A percentile compares a stretch with the other conserved stretches of the same genome.
Evolutionary conservation across 2,888 invertebrate species (phyloP).

Genomic region (Ophioninae sp.): DNA sequence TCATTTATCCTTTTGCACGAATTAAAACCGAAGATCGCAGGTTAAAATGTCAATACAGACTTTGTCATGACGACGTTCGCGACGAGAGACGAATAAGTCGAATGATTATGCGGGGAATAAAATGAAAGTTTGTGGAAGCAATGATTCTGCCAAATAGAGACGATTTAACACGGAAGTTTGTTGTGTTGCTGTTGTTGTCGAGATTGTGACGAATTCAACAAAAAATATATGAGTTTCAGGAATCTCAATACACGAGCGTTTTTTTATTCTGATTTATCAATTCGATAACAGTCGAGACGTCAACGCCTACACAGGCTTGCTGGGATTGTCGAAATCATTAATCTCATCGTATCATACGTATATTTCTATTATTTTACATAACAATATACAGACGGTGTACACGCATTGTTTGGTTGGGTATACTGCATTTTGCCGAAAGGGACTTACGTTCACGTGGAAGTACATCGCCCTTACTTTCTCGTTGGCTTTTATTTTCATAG

Average conservation of each 20-base stretch:
- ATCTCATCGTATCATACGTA: constrained; percentile 59
- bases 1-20: constrained; percentile 46
- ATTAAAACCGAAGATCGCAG: constrained; percentile 6
- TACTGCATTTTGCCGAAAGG: constrained; percentile 18
- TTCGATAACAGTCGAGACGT: background rate
- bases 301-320: background rate
- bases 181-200: constrained; percentile 76
- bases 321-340: background rate
- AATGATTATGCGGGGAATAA: background rate
- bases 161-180: constrained; percentile 65
- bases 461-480: constrained; percentile 41
- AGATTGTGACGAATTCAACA: constrained; percentile 79
- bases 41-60: constrained; percentile 13
- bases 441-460: constrained; percentile 42
- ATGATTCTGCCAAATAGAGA: constrained; percentile 66
- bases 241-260: constrained; percentile 63
- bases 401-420: constrained; percentile 36
- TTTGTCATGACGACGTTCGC: constrained; percentile 15
- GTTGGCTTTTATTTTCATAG: constrained; percentile 24
- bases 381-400: constrained; percentile 63
- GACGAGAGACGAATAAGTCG: background rate
- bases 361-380: constrained; percentile 68
- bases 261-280: constrained; percentile 1
- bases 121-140: constrained; percentile 56
- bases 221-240: constrained; percentile 76